Conservation (phyloP, 2,888 invertebrate species). For the Pachydiplax longipennis region DNA sequence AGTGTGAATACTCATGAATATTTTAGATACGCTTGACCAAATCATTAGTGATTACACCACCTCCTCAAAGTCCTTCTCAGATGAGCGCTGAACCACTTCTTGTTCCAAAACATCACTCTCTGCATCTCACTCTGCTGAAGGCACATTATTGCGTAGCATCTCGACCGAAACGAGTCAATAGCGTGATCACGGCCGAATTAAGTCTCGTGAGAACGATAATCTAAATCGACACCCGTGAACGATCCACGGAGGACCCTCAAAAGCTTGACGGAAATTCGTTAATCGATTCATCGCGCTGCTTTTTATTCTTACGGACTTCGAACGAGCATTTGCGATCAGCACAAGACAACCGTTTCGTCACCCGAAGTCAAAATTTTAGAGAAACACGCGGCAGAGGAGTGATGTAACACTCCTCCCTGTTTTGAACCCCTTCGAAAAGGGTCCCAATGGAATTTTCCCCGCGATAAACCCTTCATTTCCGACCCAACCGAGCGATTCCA, state of each 20-base stretch:
- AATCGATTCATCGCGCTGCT: neutral
- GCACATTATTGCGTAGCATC: neutral
- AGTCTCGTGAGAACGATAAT: neutral
- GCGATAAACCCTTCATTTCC: neutral
- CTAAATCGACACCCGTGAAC: neutral
- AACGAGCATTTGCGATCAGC: neutral
- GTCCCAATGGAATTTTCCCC: neutral
- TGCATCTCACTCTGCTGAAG: neutral
- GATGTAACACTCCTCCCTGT: neutral
- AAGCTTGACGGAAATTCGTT: no score
- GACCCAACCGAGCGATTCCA: neutral
- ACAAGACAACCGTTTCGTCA: neutral
- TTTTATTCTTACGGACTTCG: neutral
- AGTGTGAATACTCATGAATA: no score
- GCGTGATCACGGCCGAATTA: neutral
- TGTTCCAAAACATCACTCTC: neutral
- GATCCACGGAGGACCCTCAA: no score
- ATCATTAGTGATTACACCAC: neutral
- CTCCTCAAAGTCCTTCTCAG: neutral
- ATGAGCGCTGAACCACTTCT: neutral
- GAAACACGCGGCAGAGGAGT: neutral
- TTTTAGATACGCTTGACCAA: no score
- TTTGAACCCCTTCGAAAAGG: neutral
- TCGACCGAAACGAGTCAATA: neutral
- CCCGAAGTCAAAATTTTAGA: neutral